These are phyloP conservation scores for Peromyscus leucopus DNA, from an alignment of 2,113 vertebrate genomes.

Conservation along the genomic window DNA sequence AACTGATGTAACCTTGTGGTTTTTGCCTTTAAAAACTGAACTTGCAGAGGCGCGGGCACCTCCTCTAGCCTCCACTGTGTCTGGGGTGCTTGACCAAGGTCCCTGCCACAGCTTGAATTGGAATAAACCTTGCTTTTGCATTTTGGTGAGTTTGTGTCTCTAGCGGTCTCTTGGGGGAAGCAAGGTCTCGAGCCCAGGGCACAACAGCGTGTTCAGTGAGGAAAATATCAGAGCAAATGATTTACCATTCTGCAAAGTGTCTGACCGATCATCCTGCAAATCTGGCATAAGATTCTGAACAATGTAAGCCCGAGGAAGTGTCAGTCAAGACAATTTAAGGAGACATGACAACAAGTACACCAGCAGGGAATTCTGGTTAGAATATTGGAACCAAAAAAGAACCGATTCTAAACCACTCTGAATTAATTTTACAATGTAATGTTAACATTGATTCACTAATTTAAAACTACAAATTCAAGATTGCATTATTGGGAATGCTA, in stretches of 20 bases:
- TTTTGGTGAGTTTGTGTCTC: no score
- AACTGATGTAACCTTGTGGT: no score
- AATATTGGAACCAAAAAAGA: background rate
- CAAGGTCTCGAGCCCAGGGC: no score
- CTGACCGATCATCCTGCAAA: background rate
- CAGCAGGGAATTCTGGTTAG: background rate
- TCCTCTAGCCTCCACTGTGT: no score
- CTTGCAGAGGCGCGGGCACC: no score
- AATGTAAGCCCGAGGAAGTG: background rate
- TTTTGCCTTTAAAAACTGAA: no score
- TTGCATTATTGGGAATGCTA: background rate
- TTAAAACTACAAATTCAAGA: background rate
- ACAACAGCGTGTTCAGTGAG: background rate
- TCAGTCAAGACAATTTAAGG: background rate
- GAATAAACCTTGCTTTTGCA: no score
- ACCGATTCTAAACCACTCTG: background rate
- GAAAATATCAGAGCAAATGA: background rate
- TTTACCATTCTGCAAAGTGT: background rate
- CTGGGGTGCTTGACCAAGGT: no score
- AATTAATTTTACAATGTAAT: background rate
- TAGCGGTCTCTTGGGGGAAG: no score
- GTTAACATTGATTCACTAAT: background rate
- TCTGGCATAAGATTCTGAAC: background rate
- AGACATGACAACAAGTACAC: background rate
- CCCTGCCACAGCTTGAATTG: no score